Percentiles rank a stretch among this genome's conserved stretches.
phyloP scores from a whole-genome alignment of 1,140 invertebrate genomes.

The Babylonia areolata region DNA sequence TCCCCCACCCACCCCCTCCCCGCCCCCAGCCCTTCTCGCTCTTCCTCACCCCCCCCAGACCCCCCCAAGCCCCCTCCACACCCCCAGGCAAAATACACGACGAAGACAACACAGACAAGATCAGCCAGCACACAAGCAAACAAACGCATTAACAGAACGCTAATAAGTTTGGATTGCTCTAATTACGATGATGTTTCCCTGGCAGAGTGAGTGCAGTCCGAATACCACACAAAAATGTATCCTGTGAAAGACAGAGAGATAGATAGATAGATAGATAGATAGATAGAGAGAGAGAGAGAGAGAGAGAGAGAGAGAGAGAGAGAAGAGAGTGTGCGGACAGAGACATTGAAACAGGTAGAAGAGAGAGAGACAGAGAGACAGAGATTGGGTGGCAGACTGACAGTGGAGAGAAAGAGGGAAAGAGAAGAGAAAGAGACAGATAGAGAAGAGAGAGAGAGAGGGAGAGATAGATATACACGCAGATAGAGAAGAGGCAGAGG shows the following conservation, averaged over 20 bases:
- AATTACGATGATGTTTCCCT: too few species aligned
- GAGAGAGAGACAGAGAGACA: constrained; percentile 5
- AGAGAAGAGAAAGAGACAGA: background rate
- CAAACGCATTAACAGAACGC: too few species aligned
- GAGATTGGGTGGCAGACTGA: background rate
- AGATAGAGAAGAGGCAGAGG: background rate
- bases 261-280: background rate
- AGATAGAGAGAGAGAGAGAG: background rate
- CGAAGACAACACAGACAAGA: too few species aligned
- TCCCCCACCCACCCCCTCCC: too few species aligned
- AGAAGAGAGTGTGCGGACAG: background rate
- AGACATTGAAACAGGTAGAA: background rate
- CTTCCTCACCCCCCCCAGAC: too few species aligned
- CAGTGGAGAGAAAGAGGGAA: background rate
- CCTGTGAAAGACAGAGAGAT: background rate
- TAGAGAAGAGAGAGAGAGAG: constrained; percentile 7
- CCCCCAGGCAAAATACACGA: too few species aligned
- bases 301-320: background rate
- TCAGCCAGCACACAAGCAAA: too few species aligned
- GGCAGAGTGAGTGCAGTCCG: too few species aligned
- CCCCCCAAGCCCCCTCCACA: too few species aligned
- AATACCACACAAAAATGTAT: too few species aligned
- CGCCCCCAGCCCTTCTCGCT: too few species aligned
- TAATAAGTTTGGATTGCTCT: too few species aligned
- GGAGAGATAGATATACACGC: background rate